Base-by-base conservation (phyloP, 2,797 vertebrate species). In the Gymnocypris eckloni region DNA sequence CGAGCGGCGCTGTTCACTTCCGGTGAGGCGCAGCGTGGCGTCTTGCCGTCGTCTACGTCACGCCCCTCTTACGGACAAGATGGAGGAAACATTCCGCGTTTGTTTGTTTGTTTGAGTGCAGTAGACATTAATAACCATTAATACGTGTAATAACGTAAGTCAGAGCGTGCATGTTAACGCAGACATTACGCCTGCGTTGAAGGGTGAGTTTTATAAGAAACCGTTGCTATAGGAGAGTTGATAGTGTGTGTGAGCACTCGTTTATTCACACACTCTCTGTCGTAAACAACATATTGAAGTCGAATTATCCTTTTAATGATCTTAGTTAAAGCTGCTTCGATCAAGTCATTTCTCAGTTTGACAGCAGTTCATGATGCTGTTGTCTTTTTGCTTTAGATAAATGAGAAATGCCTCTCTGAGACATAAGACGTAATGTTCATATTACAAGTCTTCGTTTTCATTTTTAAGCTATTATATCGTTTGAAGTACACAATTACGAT, bases 11-110 rank as follows among this genome's bases (percentile, higher is more conserved):
- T 83, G n/a, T n/a, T 37, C 2, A 22, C 4, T 76, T 22, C 41
- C 56, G 9, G n/a, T n/a, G n/a, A 43, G 18, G 43, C 11, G 20
- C 12, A 28, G 41, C 20, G 43, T 59, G n/a, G n/a, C 41, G 45
- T 12, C 43, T 50, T 12, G 25, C n/a, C 11, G 7, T 22, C 33
- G 11, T 28, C 18, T 75, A 13, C 25, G 43, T 83, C 82, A 76
- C 43, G n/a, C n/a, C n/a, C n/a, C n/a, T n/a, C 28, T 83, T 59
- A 25, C 6, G 82, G 43, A 76, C 82, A 83, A 83, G 67, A 83
- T 76, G 82, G 82, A 52, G 18, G 82, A 37, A 66, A 48, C 20
- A 16, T 8, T 66, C 16, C 4, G 28, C 9, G 71, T 76, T 52
- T 83, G 28, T 66, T 33, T 45, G 54, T 50, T 52, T 75, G 56